phyloP scores from a whole-genome alignment of 2,888 invertebrate genomes.

The Lissonota sp. region DNA sequence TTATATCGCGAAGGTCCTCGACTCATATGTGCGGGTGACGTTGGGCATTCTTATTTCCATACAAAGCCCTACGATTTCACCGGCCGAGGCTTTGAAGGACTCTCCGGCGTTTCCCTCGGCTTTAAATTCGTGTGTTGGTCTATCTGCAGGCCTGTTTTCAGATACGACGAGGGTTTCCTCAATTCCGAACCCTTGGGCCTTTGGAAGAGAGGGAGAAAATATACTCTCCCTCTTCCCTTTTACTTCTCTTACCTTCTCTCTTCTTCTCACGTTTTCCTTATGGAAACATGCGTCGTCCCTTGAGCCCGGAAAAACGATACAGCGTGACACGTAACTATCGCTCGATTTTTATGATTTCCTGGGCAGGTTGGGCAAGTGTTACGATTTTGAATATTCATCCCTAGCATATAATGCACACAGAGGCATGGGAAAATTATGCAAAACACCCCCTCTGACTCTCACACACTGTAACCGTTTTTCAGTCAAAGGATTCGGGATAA shows the following conservation, averaged over 20 bases:
- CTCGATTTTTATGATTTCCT: slow-evolving; percentile 45
- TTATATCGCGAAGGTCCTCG: slow-evolving; percentile 69
- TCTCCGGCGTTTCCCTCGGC: slow-evolving; percentile 39
- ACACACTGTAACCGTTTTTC: slow-evolving; percentile 21
- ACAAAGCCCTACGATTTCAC: slow-evolving; percentile 80
- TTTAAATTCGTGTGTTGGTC: slow-evolving; percentile 13
- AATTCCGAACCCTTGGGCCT: slow-evolving; percentile 21
- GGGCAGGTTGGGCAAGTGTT: slow-evolving; percentile 74
- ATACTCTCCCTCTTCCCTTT: slow-evolving; percentile 51
- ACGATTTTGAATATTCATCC: slow-evolving; percentile 74
- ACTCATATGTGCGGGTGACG: slow-evolving; percentile 66
- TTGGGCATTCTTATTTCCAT: slow-evolving; percentile 80
- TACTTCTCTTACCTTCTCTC: not conserved
- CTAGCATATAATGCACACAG: not conserved
- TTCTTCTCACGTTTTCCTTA: slow-evolving; percentile 35
- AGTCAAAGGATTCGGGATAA: slow-evolving; percentile 12
- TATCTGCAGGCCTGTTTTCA: slow-evolving; percentile 39
- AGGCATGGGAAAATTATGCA: slow-evolving; percentile 77
- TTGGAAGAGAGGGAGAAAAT: slow-evolving; percentile 28
- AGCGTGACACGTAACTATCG: slow-evolving; percentile 27
- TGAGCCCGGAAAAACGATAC: slow-evolving; percentile 31
- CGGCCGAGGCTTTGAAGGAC: slow-evolving; percentile 77
- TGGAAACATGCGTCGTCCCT: slow-evolving; percentile 30
- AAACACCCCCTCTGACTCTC: slow-evolving; percentile 68
- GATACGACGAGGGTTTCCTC: slow-evolving; percentile 66